Percentiles rank a stretch among this genome's conserved stretches.
Evolutionary conservation across 2,888 invertebrate species (phyloP).

Genomic region (Drosophila birchii): DNA sequence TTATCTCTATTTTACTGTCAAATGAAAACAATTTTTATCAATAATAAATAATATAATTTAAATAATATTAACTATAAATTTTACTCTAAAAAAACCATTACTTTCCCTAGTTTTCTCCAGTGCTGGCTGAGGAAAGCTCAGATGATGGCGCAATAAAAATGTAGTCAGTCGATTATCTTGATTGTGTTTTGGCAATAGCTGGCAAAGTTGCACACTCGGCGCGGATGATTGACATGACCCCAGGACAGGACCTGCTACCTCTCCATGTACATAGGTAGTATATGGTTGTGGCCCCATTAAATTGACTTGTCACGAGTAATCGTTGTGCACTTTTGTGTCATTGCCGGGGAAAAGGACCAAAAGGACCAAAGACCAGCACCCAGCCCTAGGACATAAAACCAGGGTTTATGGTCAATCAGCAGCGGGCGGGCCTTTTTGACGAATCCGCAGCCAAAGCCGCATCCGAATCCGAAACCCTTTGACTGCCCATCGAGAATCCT

Average conservation of each 20-base stretch:
- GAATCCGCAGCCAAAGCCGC: constrained; percentile 5
- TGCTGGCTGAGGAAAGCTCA: background rate
- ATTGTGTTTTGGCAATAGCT: constrained; percentile 40
- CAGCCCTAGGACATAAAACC: constrained; percentile 26
- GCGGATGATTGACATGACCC: constrained; percentile 44
- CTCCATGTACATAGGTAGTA: constrained; percentile 6
- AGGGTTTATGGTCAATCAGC: constrained; percentile 75
- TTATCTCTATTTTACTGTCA: background rate
- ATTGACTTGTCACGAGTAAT: constrained; percentile 52
- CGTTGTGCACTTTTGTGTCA: constrained; percentile 60
- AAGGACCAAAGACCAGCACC: constrained; percentile 10
- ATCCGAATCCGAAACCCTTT: constrained; percentile 61
- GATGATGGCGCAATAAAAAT: constrained; percentile 20
- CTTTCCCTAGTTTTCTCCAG: background rate
- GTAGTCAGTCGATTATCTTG: constrained; percentile 36
- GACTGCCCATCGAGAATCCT: constrained; percentile 67
- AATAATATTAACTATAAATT: background rate
- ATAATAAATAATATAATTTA: background rate
- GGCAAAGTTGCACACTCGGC: constrained; percentile 22
- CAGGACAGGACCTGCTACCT: constrained; percentile 4
- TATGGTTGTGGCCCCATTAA: constrained; percentile 41
- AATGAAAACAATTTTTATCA: background rate
- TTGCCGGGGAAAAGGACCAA: constrained; percentile 54
- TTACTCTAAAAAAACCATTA: rapidly evolving
- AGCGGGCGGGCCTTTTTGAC: constrained; percentile 64